Evolutionary conservation across 2,888 invertebrate genomes (phyloP), one percentile per base, ranked within the genome.

Genomic region (Polymixis lichenea): DNA sequence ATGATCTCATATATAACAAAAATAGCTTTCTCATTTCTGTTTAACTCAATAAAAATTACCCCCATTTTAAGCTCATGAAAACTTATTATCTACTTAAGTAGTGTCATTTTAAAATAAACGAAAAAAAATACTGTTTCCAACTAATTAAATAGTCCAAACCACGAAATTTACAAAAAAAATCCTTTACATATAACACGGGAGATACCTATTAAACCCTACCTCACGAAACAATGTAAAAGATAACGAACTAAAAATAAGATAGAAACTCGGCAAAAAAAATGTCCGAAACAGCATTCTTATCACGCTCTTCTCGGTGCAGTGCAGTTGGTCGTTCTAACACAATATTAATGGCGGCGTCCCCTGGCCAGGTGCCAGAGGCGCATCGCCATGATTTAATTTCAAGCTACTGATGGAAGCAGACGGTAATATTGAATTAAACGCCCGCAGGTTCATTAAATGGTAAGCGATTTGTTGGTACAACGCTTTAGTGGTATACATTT

Each of bases 351-450:
- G 82, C 64, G 28, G 60, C 73, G 80, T 74, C 72, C 64, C 74
- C 80, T 88, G 87, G 89, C 80, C 67, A 77, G 79, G 78, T 87
- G 89, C 87, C 87, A 87, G 78, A 25, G 65, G 78, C 86, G 89
- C 88, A 88, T 84, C 87, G 87, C 78, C 88, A 88, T 84, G 85
- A 87, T 87, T 87, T 87, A 88, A 87, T 88, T 87, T 79, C 80
- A 77, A 73, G 72, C 77, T 77, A 79, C 83, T 88, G 88, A 87
- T 87, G 85, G 87, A 83, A 80, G 75, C 77, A 86, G 87, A 79
- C 77, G 80, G 85, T 88, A 84, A 87, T 87, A 87, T 87, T 87
- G 80, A 87, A 87, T 88, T 86, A 88, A 86, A 79, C 77, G 76
- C 67, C 77, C 67, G 70, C 78, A 65, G 71, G 72, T 84, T 86